Base-by-base conservation (phyloP, 2,888 invertebrate genomes). In the Keiferia lycopersicella region DNA sequence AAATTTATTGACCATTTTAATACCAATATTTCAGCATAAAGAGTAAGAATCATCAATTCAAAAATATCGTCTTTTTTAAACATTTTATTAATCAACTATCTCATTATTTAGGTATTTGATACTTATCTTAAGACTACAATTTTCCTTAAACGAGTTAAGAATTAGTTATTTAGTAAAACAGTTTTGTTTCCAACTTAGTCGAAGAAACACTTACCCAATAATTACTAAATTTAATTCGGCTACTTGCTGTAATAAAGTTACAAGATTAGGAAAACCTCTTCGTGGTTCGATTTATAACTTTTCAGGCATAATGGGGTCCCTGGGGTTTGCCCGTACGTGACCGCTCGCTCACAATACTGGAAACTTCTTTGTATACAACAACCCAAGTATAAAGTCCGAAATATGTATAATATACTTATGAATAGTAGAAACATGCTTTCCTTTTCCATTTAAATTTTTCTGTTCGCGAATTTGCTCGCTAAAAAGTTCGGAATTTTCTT, bases 201-300 rank as follows among this genome's bases (percentile, higher is more conserved):
- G 20, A 20, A 34, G 34, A 22, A 56, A n/a, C n/a, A 56, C 56
- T 30, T 56, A n/a, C n/a, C n/a, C n/a, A 22, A 26, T 56, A 56
- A 56, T 56, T 56, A 34, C 6, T 34, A 10, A 50, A 34, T 58
- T 58, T n/a, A n/a, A 16, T 30, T 58, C 18, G 38, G 58, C 10
- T 38, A 34, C 58, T 59, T 59, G n/a, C 22, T 14, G 57, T 30
- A 30, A 2, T 26, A 20, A 41, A 41, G 59, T 41, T 38, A 6
- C n/a, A 8, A 56, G 30, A 30, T 61, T 48, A 48, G 8, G 14
- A 22, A 26, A 61, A 61, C 34, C 48, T 62, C 22, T 45, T 62
- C 20, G 53, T 20, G n/a, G 30, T 38, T 63, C 63, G 50, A 61
- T 65, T 65, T 61, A 50, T 20, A 63, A 65, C 51, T 63, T 65